Evolutionary conservation across 2,888 invertebrate species (phyloP).

Genomic region (Phyllotreta striolata): DNA sequence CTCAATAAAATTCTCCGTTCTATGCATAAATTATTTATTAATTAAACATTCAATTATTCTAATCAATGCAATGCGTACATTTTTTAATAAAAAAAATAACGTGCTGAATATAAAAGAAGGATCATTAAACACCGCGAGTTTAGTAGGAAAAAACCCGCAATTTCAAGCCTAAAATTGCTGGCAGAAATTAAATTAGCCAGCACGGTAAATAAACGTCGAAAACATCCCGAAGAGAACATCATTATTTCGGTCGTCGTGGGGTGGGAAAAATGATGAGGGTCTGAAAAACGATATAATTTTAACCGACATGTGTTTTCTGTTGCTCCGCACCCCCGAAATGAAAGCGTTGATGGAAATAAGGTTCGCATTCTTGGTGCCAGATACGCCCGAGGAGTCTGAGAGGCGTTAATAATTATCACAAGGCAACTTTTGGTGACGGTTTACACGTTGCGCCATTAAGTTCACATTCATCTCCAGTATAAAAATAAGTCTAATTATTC

Average conservation of each 20-base stretch:
- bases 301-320: conserved; percentile 24
- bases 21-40: no score
- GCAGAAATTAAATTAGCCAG: conserved; percentile 1
- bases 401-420: conserved; percentile 23
- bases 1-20: no score
- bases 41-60: no score
- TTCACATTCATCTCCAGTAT: conserved; percentile 6
- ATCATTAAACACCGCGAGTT: not conserved
- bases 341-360: conserved; percentile 19
- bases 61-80: no score
- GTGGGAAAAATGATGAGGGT: conserved; percentile 17
- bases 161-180: not conserved
- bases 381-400: conserved; percentile 21
- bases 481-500: not conserved
- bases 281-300: conserved; percentile 22
- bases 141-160: not conserved
- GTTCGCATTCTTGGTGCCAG: conserved; percentile 2
- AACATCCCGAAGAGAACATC: conserved; percentile 1
- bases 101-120: no score
- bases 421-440: conserved; percentile 10
- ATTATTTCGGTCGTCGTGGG: conserved; percentile 18
- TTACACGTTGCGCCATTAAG: conserved; percentile 14
- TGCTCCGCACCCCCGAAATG: conserved; percentile 18
- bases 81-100: no score
- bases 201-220: not conserved